These are phyloP conservation scores for Scaptodrosophila lebanonensis DNA, from an alignment of 1,140 invertebrate species.

Conservation along the genomic window DNA sequence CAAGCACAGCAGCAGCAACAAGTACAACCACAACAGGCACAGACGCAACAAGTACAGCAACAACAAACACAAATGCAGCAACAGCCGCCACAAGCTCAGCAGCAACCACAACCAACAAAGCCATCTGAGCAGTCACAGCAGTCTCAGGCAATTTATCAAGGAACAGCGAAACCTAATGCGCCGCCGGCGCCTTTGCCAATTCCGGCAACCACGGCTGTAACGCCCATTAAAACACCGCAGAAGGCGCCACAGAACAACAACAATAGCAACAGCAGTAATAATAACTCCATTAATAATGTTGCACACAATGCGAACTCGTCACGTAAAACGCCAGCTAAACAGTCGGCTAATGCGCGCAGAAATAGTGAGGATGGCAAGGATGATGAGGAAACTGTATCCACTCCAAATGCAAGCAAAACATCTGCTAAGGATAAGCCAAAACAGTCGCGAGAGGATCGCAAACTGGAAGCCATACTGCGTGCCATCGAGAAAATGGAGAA, in stretches of 20 bases:
- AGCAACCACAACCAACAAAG: no score
- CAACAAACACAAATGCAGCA: no score
- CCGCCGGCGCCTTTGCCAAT: no score
- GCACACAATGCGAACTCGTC: conserved; percentile 6
- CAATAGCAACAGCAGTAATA: conserved; percentile 24
- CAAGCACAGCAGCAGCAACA: conserved; percentile 20
- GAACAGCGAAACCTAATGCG: no score
- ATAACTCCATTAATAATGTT: conserved; percentile 1
- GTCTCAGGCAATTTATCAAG: no score
- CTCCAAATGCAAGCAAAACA: conserved; percentile 25
- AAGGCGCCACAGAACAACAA: not conserved
- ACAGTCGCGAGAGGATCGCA: conserved; percentile 94
- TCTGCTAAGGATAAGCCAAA: conserved; percentile 66
- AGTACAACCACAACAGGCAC: conserved; percentile 3
- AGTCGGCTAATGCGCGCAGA: conserved; percentile 7
- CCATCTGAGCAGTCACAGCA: no score
- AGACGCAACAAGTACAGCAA: conserved; percentile 5
- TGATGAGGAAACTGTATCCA: conserved; percentile 5
- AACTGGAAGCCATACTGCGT: conserved; percentile 96
- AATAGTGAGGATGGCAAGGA: conserved; percentile 17
- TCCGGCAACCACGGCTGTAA: not conserved
- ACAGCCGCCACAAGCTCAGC: no score
- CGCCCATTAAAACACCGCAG: conserved; percentile 14
- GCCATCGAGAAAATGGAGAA: conserved; percentile 92
- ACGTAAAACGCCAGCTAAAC: conserved; percentile 39